A percentile compares a stretch with the other conserved stretches of the same genome.
Evolutionary conservation across 2,888 invertebrate species (phyloP).

Genomic region (Drosophila prolongata): DNA sequence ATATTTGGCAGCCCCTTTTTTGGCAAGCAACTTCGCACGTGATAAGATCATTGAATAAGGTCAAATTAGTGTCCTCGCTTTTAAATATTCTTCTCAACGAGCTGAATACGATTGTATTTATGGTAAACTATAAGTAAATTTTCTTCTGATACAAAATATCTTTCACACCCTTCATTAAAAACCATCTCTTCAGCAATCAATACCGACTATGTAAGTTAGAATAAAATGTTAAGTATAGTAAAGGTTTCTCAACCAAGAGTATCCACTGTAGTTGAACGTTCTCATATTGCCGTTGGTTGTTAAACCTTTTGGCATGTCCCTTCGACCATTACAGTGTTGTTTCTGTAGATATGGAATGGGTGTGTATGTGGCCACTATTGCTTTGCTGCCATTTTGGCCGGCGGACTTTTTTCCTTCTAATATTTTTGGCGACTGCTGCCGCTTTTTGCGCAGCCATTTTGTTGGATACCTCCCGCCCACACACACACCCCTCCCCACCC

Average conservation of each 20-base stretch:
- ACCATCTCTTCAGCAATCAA: too few relatives aligned
- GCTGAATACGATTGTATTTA: too few relatives aligned
- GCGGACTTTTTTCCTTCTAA: conserved; percentile 68
- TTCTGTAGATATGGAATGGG: conserved; percentile 16
- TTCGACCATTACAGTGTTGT: conserved; percentile 50
- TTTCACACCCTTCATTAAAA: too few relatives aligned
- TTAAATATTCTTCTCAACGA: too few relatives aligned
- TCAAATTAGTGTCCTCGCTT: too few relatives aligned
- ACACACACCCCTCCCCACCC: background rate
- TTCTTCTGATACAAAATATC: too few relatives aligned
- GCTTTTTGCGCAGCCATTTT: conserved; percentile 80
- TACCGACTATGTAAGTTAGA: too few relatives aligned
- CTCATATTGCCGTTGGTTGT: conserved; percentile 33
- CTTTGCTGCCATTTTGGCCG: conserved; percentile 40
- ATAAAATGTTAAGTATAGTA: too few relatives aligned
- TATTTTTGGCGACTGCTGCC: conserved; percentile 72
- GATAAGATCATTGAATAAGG: too few relatives aligned
- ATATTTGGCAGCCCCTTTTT: too few relatives aligned
- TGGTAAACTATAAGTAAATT: too few relatives aligned
- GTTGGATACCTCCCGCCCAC: conserved; percentile 45
- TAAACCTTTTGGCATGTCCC: conserved; percentile 69
- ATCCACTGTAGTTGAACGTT: conserved; percentile 4
- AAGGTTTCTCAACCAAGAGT: background rate
- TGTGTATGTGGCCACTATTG: conserved; percentile 44
- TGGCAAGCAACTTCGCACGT: too few relatives aligned